phyloP scores from a whole-genome alignment of 1,140 invertebrate genomes.

The Galleria mellonella region DNA sequence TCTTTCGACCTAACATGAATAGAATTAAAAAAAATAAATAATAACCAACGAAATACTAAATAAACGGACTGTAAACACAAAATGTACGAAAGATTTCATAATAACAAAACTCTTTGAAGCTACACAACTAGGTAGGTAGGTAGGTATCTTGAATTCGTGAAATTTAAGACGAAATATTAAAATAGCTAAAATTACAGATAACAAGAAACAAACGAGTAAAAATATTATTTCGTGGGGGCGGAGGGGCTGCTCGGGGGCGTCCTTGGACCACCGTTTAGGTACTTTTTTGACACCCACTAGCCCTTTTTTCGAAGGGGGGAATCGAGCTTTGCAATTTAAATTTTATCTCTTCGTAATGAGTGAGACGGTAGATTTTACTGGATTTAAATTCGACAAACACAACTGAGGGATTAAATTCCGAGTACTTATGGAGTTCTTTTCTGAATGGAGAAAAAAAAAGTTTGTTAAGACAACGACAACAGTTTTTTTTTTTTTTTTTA shows the following conservation, averaged over 20 bases:
- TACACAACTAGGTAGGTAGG: too few relatives aligned
- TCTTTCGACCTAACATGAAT: too few relatives aligned
- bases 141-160: background rate
- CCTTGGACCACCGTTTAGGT: conserved; percentile 16
- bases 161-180: conserved; percentile 11
- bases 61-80: too few relatives aligned
- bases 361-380: conserved; percentile 19
- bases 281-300: conserved; percentile 58
- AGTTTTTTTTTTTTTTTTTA: too few relatives aligned
- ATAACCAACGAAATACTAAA: too few relatives aligned
- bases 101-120: background rate
- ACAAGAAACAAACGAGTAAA: conserved; percentile 23
- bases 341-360: conserved; percentile 61
- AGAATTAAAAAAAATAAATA: too few relatives aligned
- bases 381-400: conserved; percentile 4
- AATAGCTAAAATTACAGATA: conserved; percentile 20
- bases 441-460: background rate
- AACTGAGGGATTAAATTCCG: conserved; percentile 6
- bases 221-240: conserved; percentile 37
- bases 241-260: conserved; percentile 1
- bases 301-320: conserved; percentile 56
- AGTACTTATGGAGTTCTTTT: background rate
- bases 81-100: background rate
- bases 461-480: too few relatives aligned
- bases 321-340: conserved; percentile 66